Percentiles rank a stretch among this genome's conserved stretches.
Evolutionary conservation across 2,797 vertebrate species (phyloP).

Genomic region (Pangasius djambal): DNA sequence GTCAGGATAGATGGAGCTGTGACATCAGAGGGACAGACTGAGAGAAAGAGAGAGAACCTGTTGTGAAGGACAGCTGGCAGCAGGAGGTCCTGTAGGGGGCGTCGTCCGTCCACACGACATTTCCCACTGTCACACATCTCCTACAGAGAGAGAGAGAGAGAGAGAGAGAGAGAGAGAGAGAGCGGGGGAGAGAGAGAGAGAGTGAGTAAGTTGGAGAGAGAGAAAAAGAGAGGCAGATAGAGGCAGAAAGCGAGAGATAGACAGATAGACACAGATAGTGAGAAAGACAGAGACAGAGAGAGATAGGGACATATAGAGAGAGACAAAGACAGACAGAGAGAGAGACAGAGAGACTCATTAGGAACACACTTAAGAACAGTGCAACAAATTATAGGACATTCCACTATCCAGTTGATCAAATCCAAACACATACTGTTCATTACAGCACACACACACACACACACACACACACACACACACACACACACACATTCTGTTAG

Average conservation of each 20-base stretch:
- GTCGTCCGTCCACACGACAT: slow-evolving; percentile 67
- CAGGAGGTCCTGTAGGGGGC: slow-evolving; percentile 79
- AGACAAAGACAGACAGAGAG: neutral
- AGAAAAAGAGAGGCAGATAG: neutral
- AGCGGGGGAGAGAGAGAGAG: neutral
- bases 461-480: too few relatives aligned
- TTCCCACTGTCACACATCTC: slow-evolving; percentile 76
- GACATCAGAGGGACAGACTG: neutral
- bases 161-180: neutral
- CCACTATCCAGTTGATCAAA: neutral
- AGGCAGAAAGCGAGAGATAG: neutral
- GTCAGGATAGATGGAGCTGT: neutral
- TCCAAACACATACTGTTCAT: neutral
- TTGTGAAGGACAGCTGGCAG: slow-evolving; percentile 78
- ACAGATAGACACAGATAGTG: neutral
- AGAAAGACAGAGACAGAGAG: neutral
- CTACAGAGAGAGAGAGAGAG: slow-evolving; percentile 65
- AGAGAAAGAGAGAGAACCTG: slow-evolving; percentile 65
- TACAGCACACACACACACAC: too few relatives aligned
- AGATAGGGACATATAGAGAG: neutral
- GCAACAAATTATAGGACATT: neutral
- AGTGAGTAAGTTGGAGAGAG: too few relatives aligned
- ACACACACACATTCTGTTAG: neutral
- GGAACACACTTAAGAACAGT: neutral
- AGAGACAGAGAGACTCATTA: neutral